Percentiles rank a stretch among this genome's conserved stretches.
These are phyloP conservation scores for Natator depressus DNA, from an alignment of 2,113 vertebrate genomes.

Conservation along the genomic window DNA sequence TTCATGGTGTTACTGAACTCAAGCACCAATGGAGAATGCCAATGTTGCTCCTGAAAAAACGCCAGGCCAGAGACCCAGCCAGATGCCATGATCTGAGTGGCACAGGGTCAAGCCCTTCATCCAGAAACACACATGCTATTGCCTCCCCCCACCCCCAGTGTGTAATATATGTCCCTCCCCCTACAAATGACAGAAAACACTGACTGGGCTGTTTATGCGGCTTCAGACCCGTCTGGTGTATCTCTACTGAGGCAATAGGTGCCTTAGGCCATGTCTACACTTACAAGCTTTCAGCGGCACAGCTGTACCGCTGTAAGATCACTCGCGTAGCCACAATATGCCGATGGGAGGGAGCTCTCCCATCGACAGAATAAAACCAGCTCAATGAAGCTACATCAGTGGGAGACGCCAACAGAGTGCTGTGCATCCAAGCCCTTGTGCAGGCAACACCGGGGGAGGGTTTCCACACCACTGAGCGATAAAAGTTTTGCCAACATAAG, in stretches of 20 bases:
- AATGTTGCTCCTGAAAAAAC: neutral
- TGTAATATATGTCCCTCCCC: neutral
- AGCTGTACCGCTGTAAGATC: no score
- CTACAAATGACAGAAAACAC: neutral
- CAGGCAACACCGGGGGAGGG: no score
- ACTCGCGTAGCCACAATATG: no score
- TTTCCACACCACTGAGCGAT: no score
- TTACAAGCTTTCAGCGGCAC: no score
- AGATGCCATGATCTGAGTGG: neutral
- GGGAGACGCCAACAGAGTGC: no score
- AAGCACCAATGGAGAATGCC: neutral
- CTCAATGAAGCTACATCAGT: no score
- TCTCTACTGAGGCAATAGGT: neutral
- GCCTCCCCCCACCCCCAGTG: neutral
- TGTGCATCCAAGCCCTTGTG: no score
- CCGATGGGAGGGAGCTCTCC: no score
- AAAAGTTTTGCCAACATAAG: no score
- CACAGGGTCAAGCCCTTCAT: neutral
- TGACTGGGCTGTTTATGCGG: neutral
- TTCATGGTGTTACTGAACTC: neutral
- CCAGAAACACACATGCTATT: neutral
- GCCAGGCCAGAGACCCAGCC: neutral
- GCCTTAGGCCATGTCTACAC: neutral
- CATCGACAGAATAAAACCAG: no score
- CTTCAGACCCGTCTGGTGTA: neutral